Base-by-base conservation (phyloP, 2,888 invertebrate genomes). In the Teleogryllus oceanicus region DNA sequence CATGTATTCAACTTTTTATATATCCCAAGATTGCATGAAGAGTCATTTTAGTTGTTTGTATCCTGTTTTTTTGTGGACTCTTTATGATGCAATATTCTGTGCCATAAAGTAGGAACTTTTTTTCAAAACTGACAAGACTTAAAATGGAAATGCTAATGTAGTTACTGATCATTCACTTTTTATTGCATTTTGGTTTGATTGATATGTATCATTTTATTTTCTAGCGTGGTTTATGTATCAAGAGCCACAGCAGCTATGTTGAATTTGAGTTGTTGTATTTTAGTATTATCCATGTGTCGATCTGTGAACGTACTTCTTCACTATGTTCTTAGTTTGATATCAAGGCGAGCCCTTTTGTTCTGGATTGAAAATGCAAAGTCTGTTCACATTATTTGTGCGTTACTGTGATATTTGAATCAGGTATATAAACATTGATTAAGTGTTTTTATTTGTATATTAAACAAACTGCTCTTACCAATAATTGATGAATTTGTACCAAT, bases 301-400 rank as follows among this genome's bases (percentile, higher is more conserved):
- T 88, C 88, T 82, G 83, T 89, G n/a, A 89, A 89, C 84, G 88
- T 88, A 83, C 82, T 88, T 74, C 83, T 89, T 16, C 88, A 88
- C 83, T 85, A 85, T 78, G 81, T 86, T 10, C 83, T 89, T 78
- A 87, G 88, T 12, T 85, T 86, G 83, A 74, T 87, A 78, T 89
- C 88, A 83, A 88, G 88, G 0, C 85, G 86, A 11, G 82, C 88
- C 51, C 88, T 89, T 84, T 88, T 89, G 85, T 86, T 87, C 82
- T 89, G 89, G 89, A 83, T 90, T 82, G 89, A 89, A 84, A 88
- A 86, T 81, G 88, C 89, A 75, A 90, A 90, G 85, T 88, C 88
- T 80, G 88, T 89, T 82, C 90, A 90, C 82, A 88, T 90, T 87
- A 88, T 88, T 75, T 88, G 89, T 77, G 90, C 89, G 84, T 87